Percentiles rank a stretch among this genome's conserved stretches.
phyloP scores from a whole-genome alignment of 2,888 invertebrate species.

The Aquatica leii region DNA sequence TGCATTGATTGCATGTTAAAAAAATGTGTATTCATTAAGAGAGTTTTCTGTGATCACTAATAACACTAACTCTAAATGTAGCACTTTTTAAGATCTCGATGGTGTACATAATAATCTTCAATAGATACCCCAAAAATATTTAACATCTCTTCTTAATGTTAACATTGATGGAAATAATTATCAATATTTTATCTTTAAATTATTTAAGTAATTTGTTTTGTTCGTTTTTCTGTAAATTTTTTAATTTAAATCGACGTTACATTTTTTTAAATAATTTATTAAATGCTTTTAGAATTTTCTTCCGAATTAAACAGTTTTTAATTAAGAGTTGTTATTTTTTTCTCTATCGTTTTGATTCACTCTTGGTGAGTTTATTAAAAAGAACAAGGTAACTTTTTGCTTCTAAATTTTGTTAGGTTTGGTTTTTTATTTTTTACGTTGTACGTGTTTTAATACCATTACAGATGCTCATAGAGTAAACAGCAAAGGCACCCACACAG shows the following conservation, averaged over 20 bases:
- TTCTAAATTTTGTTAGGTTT: no score
- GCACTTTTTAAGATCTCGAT: slow-evolving; percentile 52
- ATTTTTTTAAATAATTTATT: slow-evolving; percentile 30
- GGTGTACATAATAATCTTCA: slow-evolving; percentile 50
- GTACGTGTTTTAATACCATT: no score
- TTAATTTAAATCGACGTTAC: slow-evolving; percentile 27
- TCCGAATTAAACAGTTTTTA: slow-evolving; percentile 45
- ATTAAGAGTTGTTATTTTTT: slow-evolving; percentile 44
- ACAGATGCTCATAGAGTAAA: no score
- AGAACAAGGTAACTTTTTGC: no score
- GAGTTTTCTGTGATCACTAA: slow-evolving; percentile 54
- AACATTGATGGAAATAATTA: slow-evolving; percentile 35
- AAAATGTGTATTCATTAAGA: slow-evolving; percentile 22
- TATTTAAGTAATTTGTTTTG: slow-evolving; percentile 45
- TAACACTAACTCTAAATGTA: slow-evolving; percentile 47
- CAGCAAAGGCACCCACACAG: no score
- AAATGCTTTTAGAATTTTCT: slow-evolving; percentile 28
- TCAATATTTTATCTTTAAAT: slow-evolving; percentile 23
- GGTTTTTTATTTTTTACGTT: no score
- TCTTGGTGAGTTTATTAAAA: no score
- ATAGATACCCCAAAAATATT: slow-evolving; percentile 47
- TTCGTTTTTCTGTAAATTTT: slow-evolving; percentile 39
- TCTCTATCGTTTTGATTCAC: no score
- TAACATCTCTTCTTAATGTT: slow-evolving; percentile 51
- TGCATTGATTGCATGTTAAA: neutral